Evolutionary conservation across 2,113 vertebrate genomes (phyloP).

Genomic region (Rhegmatorhina hoffmannsi): DNA sequence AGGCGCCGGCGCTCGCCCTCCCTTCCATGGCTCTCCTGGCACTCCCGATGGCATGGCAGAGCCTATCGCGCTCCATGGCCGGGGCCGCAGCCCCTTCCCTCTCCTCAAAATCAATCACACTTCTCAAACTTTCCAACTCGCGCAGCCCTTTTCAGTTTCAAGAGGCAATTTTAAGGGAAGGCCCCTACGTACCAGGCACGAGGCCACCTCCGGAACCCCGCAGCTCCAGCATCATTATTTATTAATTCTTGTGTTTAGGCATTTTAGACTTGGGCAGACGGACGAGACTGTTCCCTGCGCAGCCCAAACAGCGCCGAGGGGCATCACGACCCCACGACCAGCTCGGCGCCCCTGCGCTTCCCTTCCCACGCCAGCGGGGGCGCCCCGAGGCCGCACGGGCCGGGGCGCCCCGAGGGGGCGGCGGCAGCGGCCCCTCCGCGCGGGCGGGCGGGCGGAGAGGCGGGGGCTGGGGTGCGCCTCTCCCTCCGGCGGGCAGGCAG

Average conservation of each 20-base stretch:
- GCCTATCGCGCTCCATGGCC: neutral
- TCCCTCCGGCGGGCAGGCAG: no score
- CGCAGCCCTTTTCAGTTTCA: neutral
- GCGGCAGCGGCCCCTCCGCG: neutral
- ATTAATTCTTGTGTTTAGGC: slow-evolving; percentile 1
- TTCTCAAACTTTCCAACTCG: slow-evolving; percentile 41
- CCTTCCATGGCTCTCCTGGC: neutral
- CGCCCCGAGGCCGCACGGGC: neutral
- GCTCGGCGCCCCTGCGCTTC: neutral
- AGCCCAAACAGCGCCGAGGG: neutral
- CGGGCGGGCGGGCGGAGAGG: neutral
- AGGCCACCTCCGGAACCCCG: neutral
- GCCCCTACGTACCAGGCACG: neutral
- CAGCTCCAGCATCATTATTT: neutral
- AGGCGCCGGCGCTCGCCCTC: neutral
- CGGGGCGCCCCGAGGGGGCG: neutral
- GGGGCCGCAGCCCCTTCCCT: neutral
- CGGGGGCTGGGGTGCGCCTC: no score
- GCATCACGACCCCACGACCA: neutral
- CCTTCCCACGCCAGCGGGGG: slow-evolving; percentile 16
- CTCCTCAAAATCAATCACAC: neutral
- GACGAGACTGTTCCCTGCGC: neutral
- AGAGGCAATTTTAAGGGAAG: neutral
- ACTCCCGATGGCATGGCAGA: neutral
- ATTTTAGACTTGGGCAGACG: neutral